Evolutionary conservation across 2,888 invertebrate species (phyloP), one percentile per base, ranked within the genome.

Genomic region (Eupsilia transversa): DNA sequence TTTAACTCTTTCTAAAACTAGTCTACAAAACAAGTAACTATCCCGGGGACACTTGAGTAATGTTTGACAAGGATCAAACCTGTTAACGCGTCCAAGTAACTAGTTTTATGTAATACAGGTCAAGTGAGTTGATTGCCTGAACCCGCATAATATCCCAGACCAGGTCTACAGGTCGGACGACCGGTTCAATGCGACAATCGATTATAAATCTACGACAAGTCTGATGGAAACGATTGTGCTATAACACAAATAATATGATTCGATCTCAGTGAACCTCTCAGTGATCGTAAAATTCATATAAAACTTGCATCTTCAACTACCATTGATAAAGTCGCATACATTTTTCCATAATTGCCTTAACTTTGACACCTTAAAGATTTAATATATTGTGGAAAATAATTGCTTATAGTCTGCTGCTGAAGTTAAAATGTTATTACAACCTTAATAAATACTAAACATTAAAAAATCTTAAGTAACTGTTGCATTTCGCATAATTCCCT

Each of bases 141-240:
- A 92, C 93, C 92, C 92, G 92, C 93, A 94, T 93, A 93, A 94
- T 94, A 92, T 92, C 90, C 92, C 92, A 93, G 92, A 92, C 90
- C 86, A 89, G 91, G 91, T 89, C 84, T 86, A 79, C 92, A 91
- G 91, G 92, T 92, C 91, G 86, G 78, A 54, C 77, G 88, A 91
- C 94, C 91, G 90, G 93, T 93, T 90, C 74, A 75, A 86, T 87
- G 77, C 82, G 86, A 95, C 95, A 96, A 94, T 95, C 92, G 93
- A 90, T 89, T 91, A 91, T 95, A 95, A 94, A 95, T 95, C 94
- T 92, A 69, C 86, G 75, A 84, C 79, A 84, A 82, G 78, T 89
- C 87, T 84, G 89, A 91, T 87, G 68, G 65, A 70, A 78, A 70
- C 73, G 74, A 88, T 89, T 89, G 88, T 90, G 82, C 83, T 84